Conservation (phyloP, 1,140 invertebrate species). For the Zaprionus ornatus region DNA sequence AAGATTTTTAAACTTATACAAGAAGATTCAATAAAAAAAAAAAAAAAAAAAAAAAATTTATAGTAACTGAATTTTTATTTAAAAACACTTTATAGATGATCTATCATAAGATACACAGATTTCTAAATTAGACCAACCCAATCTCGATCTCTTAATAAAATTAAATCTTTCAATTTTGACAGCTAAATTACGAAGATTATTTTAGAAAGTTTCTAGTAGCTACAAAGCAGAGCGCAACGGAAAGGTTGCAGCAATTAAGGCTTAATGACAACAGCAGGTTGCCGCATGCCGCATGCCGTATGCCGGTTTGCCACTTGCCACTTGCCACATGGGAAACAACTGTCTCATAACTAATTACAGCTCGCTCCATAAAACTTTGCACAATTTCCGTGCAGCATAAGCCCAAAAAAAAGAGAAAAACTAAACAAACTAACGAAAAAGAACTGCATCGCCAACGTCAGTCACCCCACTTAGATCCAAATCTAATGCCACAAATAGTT, state of each 20-base stretch:
- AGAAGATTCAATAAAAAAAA: no score
- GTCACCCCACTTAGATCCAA: conserved; percentile 55
- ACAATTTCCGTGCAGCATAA: conserved; percentile 46
- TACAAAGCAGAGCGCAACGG: conserved; percentile 9
- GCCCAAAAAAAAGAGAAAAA: conserved; percentile 24
- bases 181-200: conserved; percentile 9
- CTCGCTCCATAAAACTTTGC: conserved; percentile 38
- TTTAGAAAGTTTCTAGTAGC: conserved; percentile 28
- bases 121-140: not conserved
- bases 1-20: no score
- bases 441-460: conserved; percentile 47
- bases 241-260: conserved; percentile 33
- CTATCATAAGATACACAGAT: not conserved
- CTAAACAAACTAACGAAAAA: conserved; percentile 33
- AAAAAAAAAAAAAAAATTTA: no score
- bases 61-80: no score
- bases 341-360: conserved; percentile 45
- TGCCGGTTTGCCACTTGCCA: conserved; percentile 13
- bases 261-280: conserved; percentile 35
- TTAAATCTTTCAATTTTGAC: conserved; percentile 8
- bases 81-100: no score
- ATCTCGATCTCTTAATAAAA: not conserved
- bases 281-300: not conserved
- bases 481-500: conserved; percentile 58
- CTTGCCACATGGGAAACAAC: conserved; percentile 35